phyloP scores from a whole-genome alignment of 2,113 vertebrate species.

The Mustela nigripes region DNA sequence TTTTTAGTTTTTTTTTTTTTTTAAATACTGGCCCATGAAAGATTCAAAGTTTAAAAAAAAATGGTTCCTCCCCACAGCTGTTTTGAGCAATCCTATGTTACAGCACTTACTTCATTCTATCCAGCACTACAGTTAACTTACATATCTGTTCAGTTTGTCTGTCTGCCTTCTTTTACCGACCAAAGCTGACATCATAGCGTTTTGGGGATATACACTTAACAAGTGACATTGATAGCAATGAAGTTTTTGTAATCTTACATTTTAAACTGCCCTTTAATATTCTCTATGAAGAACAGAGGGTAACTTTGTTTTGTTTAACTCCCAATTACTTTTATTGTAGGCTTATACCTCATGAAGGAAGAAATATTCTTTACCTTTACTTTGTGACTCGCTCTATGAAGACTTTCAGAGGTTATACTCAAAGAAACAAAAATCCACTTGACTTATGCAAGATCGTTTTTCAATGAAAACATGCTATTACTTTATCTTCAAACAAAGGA shows the following conservation, averaged over 20 bases:
- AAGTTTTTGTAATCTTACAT: conserved; percentile 36
- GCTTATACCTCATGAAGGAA: conserved; percentile 3
- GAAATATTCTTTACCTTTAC: neutral
- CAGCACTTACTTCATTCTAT: neutral
- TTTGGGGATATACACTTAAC: neutral
- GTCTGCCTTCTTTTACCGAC: neutral
- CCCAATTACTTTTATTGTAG: conserved; percentile 42
- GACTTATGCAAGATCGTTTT: neutral
- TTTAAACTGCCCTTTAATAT: conserved; percentile 28
- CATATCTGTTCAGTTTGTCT: neutral
- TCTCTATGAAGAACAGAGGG: conserved; percentile 53
- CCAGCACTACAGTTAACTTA: neutral
- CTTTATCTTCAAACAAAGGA: conserved; percentile 35
- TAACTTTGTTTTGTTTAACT: conserved; percentile 31
- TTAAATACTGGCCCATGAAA: neutral
- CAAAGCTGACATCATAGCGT: neutral
- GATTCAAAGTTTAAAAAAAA: neutral
- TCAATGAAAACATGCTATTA: conserved; percentile 34
- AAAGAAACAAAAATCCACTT: conserved; percentile 55
- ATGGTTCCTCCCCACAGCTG: neutral
- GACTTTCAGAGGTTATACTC: neutral
- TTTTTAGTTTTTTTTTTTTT: conserved; percentile 36
- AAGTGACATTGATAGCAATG: neutral
- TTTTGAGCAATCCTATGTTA: conserved; percentile 30
- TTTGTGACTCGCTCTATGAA: conserved; percentile 40